phyloP scores from a whole-genome alignment of 2,113 vertebrate genomes.

The Sinosuthora webbiana region DNA sequence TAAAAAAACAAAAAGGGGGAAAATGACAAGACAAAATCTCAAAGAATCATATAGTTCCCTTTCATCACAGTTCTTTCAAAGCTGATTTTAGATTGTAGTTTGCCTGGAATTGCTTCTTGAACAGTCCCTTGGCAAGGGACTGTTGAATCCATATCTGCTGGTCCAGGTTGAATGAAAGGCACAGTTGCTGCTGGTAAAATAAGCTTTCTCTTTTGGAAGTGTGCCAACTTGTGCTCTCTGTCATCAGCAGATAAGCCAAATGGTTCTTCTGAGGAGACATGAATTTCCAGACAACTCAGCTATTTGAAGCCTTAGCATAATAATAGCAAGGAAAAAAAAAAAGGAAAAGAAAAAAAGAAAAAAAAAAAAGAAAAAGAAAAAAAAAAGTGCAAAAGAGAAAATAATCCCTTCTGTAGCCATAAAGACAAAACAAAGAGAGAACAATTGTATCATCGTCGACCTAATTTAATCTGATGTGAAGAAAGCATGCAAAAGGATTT shows the following conservation, averaged over 20 bases:
- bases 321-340: background rate
- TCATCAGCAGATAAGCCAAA: conserved; percentile 8
- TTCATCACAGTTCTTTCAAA: background rate
- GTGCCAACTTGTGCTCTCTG: background rate
- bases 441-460: background rate
- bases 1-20: background rate
- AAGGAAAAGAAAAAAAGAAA: background rate
- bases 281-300: conserved; percentile 14
- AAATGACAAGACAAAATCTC: background rate
- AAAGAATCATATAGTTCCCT: background rate
- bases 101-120: conserved; percentile 1
- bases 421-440: background rate
- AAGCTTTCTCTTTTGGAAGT: background rate
- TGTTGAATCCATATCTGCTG: background rate
- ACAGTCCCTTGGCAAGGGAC: background rate
- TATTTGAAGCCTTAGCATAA: background rate
- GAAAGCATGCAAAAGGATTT: background rate
- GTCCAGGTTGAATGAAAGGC: conserved; percentile 33
- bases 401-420: background rate
- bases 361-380: background rate
- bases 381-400: background rate
- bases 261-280: conserved; percentile 22
- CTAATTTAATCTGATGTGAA: background rate
- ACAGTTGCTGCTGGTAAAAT: conserved; percentile 26
- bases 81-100: background rate